Conservation (phyloP, 2,797 vertebrate species). For the Phalloptychus januarius region DNA sequence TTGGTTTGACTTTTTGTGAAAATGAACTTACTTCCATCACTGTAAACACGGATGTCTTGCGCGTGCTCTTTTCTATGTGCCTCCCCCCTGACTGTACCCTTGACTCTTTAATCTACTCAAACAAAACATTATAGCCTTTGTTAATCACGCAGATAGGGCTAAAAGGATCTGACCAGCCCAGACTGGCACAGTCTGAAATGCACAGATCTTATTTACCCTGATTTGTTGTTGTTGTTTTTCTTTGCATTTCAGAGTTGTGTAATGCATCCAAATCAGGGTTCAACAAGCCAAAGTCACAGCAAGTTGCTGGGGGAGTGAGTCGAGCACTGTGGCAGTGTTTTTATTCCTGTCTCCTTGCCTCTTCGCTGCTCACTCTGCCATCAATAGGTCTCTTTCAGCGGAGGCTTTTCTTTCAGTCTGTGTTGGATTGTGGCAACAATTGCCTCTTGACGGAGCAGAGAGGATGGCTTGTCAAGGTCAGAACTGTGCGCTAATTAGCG, state of each 20-base stretch:
- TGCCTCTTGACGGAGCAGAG: conserved; percentile 65
- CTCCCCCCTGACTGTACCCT: conserved; percentile 44
- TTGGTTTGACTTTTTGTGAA: conserved; percentile 76
- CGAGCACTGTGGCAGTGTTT: conserved; percentile 69
- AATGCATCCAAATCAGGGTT: conserved; percentile 78
- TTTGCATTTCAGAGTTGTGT: conserved; percentile 72
- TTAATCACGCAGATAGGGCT: conserved; percentile 74
- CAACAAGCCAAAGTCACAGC: conserved; percentile 75
- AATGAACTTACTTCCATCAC: conserved; percentile 78
- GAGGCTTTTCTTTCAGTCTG: conserved; percentile 62
- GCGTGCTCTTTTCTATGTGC: conserved; percentile 38
- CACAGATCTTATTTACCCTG: conserved; percentile 73
- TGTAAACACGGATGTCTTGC: conserved; percentile 68
- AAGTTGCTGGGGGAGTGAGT: conserved; percentile 69
- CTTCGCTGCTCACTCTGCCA: conserved; percentile 65
- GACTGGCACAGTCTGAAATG: conserved; percentile 67
- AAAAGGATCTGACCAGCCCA: conserved; percentile 65
- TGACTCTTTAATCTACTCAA: conserved; percentile 78
- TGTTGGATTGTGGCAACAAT: conserved; percentile 69
- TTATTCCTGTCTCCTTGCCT: conserved; percentile 69
- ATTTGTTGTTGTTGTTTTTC: conserved; percentile 44
- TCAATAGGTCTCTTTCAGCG: conserved; percentile 76
- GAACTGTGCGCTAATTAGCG: conserved; percentile 75
- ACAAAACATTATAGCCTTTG: conserved; percentile 63
- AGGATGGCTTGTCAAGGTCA: conserved; percentile 78